Conservation (phyloP, 1,140 invertebrate genomes). For the Zophobas atratus region DNA sequence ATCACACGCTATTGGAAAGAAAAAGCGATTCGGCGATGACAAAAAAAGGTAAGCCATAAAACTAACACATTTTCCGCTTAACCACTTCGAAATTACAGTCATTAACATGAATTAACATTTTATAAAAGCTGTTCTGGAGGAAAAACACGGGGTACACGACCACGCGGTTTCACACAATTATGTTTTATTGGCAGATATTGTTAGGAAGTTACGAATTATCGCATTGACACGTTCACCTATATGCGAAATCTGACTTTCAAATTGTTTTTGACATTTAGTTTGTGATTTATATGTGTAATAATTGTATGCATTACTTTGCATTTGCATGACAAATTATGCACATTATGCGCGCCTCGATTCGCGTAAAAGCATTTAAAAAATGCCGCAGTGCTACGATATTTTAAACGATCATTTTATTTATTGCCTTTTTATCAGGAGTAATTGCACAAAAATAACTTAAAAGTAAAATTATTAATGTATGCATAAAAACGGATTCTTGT, state of each 20-base stretch:
- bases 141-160: background rate
- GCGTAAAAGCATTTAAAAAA: constrained; percentile 13
- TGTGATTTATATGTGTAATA: constrained; percentile 41
- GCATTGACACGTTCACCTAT: constrained; percentile 25
- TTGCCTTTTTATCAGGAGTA: background rate
- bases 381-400: background rate
- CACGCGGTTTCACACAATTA: background rate
- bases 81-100: no score
- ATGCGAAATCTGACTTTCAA: constrained; percentile 27
- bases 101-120: background rate
- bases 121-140: background rate
- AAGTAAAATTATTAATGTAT: no score
- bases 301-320: constrained; percentile 30
- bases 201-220: constrained; percentile 8
- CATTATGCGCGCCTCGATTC: constrained; percentile 26
- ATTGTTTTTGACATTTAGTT: constrained; percentile 41
- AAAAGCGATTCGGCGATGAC: background rate
- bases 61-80: background rate
- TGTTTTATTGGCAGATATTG: background rate
- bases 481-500: no score
- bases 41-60: background rate
- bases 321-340: constrained; percentile 38
- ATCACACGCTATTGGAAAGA: constrained; percentile 1
- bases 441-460: background rate
- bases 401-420: background rate